These are phyloP conservation scores for Ceryle rudis DNA, from an alignment of 2,797 vertebrate genomes.

Conservation along the genomic window DNA sequence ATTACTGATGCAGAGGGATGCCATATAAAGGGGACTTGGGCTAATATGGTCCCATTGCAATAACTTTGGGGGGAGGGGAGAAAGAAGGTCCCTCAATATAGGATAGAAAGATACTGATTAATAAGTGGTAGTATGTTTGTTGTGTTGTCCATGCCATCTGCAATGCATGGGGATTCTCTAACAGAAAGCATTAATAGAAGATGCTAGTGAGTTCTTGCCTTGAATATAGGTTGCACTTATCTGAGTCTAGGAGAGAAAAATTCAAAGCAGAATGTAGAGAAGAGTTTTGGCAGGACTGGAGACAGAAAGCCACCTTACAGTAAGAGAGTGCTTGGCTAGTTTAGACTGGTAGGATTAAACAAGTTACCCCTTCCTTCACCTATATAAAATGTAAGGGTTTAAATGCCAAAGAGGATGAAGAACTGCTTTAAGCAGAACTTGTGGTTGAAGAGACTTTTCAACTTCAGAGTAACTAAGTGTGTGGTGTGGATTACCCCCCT, in stretches of 20 bases:
- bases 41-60: neutral
- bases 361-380: neutral
- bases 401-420: neutral
- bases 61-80: neutral
- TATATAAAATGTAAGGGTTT: neutral
- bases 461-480: neutral
- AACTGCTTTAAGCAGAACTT: neutral
- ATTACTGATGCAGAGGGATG: neutral
- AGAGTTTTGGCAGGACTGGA: neutral
- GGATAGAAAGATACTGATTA: neutral
- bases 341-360: neutral
- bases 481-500: fast-evolving
- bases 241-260: neutral
- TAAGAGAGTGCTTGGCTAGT: neutral
- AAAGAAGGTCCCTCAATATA: neutral
- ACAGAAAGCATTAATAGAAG: neutral
- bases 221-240: neutral
- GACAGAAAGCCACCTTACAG: neutral
- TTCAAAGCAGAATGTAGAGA: neutral
- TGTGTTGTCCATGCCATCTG: neutral
- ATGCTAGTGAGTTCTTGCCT: neutral
- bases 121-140: neutral
- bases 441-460: neutral
- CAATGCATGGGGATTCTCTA: neutral
- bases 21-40: neutral